Percentiles rank a stretch among this genome's conserved stretches.
phyloP scores from a whole-genome alignment of 2,888 invertebrate genomes.

The Chaitophorus viminalis region DNA sequence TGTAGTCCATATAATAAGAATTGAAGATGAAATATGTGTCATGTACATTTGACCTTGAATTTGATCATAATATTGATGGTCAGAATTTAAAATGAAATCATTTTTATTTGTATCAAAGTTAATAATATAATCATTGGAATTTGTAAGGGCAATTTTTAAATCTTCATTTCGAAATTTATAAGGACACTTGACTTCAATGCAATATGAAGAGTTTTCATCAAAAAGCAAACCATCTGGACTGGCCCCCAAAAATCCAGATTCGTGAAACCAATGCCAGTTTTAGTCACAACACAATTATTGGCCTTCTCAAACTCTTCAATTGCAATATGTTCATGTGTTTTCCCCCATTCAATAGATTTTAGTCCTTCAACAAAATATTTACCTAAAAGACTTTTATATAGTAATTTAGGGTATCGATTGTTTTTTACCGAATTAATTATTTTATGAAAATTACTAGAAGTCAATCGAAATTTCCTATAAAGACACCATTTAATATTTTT shows the following conservation, averaged over 20 bases:
- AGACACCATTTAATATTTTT: slow-evolving; percentile 18
- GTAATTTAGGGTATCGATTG: background rate
- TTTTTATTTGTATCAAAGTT: too few species aligned
- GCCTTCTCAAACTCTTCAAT: background rate
- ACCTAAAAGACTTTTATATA: background rate
- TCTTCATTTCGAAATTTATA: too few species aligned
- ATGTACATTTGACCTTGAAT: too few species aligned
- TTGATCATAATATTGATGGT: too few species aligned
- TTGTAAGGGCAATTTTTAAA: too few species aligned
- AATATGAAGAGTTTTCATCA: too few species aligned
- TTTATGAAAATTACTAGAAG: background rate
- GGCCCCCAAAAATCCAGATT: background rate
- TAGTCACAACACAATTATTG: background rate
- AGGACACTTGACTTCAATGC: too few species aligned
- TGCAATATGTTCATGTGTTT: background rate
- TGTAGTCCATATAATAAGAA: too few species aligned
- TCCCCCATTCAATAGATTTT: slow-evolving; percentile 3
- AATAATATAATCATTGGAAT: too few species aligned
- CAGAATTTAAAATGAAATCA: too few species aligned
- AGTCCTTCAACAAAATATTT: background rate
- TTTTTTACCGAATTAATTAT: background rate
- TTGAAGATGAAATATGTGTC: too few species aligned
- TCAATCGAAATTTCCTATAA: background rate
- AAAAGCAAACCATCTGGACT: slow-evolving; percentile 1
- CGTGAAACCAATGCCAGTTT: background rate